Evolutionary conservation across 2,113 vertebrate genomes (phyloP).

Genomic region (Ellobius talpinus): DNA sequence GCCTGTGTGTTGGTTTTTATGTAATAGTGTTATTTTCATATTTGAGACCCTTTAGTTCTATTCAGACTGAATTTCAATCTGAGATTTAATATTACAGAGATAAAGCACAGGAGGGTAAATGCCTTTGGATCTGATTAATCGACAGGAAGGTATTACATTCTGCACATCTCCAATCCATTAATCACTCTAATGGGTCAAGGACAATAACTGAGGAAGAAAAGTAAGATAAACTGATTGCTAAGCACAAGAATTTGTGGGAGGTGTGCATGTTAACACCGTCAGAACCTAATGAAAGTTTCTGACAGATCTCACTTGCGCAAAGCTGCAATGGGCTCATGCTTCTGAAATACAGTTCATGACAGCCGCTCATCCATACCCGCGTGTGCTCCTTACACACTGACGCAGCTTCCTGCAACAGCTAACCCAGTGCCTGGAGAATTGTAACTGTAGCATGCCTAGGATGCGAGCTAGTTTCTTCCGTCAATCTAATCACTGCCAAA

Average conservation of each 20-base stretch:
- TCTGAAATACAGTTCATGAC: not conserved
- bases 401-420: not conserved
- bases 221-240: slow-evolving; percentile 6
- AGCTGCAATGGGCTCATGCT: not conserved
- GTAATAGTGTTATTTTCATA: slow-evolving; percentile 8
- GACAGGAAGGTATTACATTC: not conserved
- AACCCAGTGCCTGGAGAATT: not conserved
- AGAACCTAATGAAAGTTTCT: slow-evolving; percentile 60
- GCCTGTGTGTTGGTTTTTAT: not conserved
- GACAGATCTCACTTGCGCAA: not conserved
- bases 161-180: not conserved
- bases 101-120: not conserved
- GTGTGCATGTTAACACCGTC: not conserved
- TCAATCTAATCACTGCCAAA: slow-evolving; percentile 39
- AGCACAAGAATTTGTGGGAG: not conserved
- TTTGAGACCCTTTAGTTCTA: slow-evolving; percentile 27
- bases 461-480: slow-evolving; percentile 35
- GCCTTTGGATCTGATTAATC: not conserved
- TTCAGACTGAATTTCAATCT: slow-evolving; percentile 40
- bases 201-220: slow-evolving; percentile 15
- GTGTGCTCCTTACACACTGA: no score
- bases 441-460: not conserved
- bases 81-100: slow-evolving; percentile 24
- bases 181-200: slow-evolving; percentile 43
- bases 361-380: no score